These are phyloP conservation scores for Fulmarus glacialis DNA, from an alignment of 2,113 vertebrate genomes.

Conservation along the genomic window DNA sequence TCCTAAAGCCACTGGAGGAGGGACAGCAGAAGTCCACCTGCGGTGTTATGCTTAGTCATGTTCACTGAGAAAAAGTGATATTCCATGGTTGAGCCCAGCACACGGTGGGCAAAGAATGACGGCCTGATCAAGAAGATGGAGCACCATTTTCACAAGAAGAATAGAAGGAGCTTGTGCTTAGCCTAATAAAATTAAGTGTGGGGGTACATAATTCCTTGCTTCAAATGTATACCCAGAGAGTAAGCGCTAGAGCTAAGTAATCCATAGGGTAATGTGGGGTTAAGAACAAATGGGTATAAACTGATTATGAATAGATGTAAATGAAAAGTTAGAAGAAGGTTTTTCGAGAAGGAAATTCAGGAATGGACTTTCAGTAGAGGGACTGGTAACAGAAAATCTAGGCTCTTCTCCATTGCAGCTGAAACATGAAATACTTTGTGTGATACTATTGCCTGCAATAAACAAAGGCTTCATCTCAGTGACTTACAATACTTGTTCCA, in stretches of 20 bases:
- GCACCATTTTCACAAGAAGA: background rate
- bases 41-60: background rate
- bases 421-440: background rate
- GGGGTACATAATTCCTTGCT: background rate
- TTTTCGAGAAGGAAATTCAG: background rate
- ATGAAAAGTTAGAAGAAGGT: background rate
- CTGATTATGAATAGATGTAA: background rate
- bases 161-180: background rate
- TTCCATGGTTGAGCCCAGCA: background rate
- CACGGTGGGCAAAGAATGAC: background rate
- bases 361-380: background rate
- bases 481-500: background rate
- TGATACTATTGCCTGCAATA: background rate
- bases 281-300: background rate
- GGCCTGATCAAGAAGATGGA: background rate
- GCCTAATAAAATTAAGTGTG: background rate
- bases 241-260: background rate
- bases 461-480: background rate
- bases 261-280: background rate
- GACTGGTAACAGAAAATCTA: background rate
- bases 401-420: background rate
- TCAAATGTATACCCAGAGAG: background rate
- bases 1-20: background rate
- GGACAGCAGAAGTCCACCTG: background rate
- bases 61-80: background rate